These are phyloP conservation scores for Petaurus breviceps DNA, from an alignment of 2,113 vertebrate species.

Conservation along the genomic window DNA sequence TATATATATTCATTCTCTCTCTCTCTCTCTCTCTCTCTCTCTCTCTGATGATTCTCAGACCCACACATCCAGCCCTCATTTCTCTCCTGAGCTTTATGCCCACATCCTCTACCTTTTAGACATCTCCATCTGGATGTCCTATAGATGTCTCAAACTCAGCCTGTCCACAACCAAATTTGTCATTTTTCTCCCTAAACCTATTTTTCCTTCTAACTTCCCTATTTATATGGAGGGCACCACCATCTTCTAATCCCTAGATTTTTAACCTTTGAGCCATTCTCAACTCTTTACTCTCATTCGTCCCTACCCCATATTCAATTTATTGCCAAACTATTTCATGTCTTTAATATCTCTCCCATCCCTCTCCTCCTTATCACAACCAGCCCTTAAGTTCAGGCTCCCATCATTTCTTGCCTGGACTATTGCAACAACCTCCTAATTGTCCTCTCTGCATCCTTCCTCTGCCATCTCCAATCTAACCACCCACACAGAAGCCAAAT, in stretches of 20 bases:
- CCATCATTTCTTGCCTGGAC: not conserved
- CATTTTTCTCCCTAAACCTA: not conserved
- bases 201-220: not conserved
- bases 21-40: not conserved
- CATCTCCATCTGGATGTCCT: not conserved
- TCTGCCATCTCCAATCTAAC: not conserved
- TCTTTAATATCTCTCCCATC: not conserved
- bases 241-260: not conserved
- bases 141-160: not conserved
- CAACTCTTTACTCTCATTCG: not conserved
- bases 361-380: not conserved
- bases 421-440: not conserved
- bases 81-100: not conserved
- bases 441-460: not conserved
- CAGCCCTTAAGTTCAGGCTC: not conserved
- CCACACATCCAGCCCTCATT: not conserved
- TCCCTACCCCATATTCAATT: not conserved
- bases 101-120: not conserved
- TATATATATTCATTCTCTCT: not conserved
- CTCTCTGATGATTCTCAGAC: not conserved
- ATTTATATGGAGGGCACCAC: not conserved
- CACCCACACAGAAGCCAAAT: not conserved
- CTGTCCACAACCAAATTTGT: not conserved
- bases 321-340: not conserved
- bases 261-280: not conserved